Percentiles rank a stretch among this genome's conserved stretches.
phyloP scores from a whole-genome alignment of 2,797 vertebrate species.

The Eupleurogrammus muticus region DNA sequence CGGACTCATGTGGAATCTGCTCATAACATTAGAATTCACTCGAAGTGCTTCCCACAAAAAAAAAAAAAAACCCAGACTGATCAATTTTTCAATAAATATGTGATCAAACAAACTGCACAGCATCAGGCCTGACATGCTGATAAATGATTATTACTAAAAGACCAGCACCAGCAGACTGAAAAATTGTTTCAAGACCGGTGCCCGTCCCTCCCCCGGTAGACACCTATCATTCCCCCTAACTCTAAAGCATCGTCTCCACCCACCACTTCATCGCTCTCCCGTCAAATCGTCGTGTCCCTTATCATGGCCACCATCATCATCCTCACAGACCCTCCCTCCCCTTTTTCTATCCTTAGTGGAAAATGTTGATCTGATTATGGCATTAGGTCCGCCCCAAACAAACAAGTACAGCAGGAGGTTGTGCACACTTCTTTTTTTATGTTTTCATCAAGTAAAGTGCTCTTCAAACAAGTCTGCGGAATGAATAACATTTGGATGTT shows the following conservation, averaged over 20 bases:
- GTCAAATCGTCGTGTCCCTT: conserved; percentile 33
- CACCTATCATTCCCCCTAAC: conserved; percentile 45
- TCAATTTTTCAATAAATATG: conserved; percentile 53
- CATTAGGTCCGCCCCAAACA: conserved; percentile 66
- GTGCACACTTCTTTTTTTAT: conserved; percentile 53
- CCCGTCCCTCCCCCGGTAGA: conserved; percentile 14
- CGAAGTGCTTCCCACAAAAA: not conserved
- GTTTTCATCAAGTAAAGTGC: conserved; percentile 77
- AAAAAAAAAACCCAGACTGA: conserved; percentile 11
- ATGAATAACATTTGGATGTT: conserved; percentile 63
- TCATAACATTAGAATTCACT: conserved; percentile 31
- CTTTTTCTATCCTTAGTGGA: conserved; percentile 41
- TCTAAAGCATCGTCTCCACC: conserved; percentile 49
- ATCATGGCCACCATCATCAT: conserved; percentile 44
- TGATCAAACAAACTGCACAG: conserved; percentile 49
- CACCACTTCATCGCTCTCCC: conserved; percentile 38
- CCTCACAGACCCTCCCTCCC: conserved; percentile 13
- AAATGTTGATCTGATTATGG: conserved; percentile 76
- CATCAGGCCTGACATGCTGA: conserved; percentile 56
- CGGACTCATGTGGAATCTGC: not conserved
- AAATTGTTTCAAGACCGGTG: conserved; percentile 8
- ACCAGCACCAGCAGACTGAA: conserved; percentile 37
- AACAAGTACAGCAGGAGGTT: conserved; percentile 67
- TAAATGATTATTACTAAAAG: conserved; percentile 68
- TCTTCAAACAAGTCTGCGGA: conserved; percentile 47